Percentiles rank a stretch among this genome's conserved stretches.
Evolutionary conservation across 2,888 invertebrate genomes (phyloP).

Genomic region (Caenorhabditis macrosperma): DNA sequence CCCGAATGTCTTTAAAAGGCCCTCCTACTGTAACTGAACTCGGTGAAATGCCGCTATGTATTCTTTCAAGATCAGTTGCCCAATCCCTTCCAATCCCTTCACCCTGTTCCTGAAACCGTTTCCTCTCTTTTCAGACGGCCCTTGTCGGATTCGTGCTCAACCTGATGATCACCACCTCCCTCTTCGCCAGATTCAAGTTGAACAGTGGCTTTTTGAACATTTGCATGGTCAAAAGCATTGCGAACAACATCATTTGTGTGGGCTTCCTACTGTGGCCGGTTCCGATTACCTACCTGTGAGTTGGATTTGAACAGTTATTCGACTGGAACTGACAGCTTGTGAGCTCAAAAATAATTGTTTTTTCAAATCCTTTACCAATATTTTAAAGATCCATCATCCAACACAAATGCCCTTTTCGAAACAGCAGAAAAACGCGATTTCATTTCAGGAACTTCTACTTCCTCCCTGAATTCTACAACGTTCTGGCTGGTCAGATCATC

Average conservation of each 20-base stretch:
- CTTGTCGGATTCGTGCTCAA: conserved; percentile 26
- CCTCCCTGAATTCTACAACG: conserved; percentile 35
- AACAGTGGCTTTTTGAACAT: conserved; percentile 44
- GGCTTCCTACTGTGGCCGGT: conserved; percentile 44
- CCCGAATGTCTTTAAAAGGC: too few species aligned
- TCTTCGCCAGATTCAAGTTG: conserved; percentile 29
- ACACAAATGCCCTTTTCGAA: neutral
- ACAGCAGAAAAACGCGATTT: neutral
- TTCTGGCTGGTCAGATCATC: conserved; percentile 39
- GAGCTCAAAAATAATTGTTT: neutral
- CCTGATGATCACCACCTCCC: conserved; percentile 7
- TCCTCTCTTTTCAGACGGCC: conserved; percentile 16
- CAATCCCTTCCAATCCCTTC: too few species aligned
- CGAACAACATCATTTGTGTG: conserved; percentile 42
- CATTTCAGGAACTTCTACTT: conserved; percentile 48
- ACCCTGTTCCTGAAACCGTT: too few species aligned
- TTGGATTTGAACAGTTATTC: neutral
- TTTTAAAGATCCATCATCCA: too few species aligned
- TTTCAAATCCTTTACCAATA: neutral
- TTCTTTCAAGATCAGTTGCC: too few species aligned
- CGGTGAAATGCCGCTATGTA: too few species aligned
- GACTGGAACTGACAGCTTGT: neutral
- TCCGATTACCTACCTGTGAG: conserved; percentile 37
- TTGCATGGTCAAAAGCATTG: conserved; percentile 48
- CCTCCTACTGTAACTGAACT: too few species aligned